Evolutionary conservation across 2,113 vertebrate species (phyloP).

Genomic region (Pithys albifrons): DNA sequence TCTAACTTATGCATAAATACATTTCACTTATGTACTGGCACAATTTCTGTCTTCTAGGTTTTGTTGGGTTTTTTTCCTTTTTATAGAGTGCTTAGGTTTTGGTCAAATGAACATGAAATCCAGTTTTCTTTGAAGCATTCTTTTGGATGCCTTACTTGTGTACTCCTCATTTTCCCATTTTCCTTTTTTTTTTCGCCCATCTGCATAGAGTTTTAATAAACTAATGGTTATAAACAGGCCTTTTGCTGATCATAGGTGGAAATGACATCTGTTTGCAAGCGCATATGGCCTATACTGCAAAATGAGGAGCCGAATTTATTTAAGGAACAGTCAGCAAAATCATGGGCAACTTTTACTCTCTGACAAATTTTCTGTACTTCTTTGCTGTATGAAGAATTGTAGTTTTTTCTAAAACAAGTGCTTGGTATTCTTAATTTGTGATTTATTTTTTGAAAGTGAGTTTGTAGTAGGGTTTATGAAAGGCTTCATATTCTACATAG

Average conservation of each 20-base stretch:
- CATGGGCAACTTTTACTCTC: neutral
- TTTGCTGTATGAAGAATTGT: neutral
- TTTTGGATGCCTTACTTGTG: neutral
- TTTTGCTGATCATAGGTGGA: constrained; percentile 3
- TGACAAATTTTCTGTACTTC: neutral
- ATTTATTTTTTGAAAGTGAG: neutral
- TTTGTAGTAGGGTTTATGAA: neutral
- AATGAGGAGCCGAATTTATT: neutral
- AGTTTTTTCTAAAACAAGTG: neutral
- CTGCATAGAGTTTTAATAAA: neutral
- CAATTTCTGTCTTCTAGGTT: neutral
- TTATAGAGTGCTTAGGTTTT: neutral
- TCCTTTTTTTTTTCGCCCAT: rapidly evolving
- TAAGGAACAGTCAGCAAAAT: neutral
- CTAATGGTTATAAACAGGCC: neutral
- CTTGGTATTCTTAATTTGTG: neutral
- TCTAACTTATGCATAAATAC: neutral
- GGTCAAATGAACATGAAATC: neutral
- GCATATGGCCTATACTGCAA: neutral
- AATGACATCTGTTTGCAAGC: neutral
- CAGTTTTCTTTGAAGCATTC: neutral
- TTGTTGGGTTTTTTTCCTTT: neutral
- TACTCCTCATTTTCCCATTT: neutral
- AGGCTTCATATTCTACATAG: neutral
- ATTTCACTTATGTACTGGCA: neutral